Conservation (phyloP, 1,140 invertebrate species). For the Centruroides vittatus region DNA sequence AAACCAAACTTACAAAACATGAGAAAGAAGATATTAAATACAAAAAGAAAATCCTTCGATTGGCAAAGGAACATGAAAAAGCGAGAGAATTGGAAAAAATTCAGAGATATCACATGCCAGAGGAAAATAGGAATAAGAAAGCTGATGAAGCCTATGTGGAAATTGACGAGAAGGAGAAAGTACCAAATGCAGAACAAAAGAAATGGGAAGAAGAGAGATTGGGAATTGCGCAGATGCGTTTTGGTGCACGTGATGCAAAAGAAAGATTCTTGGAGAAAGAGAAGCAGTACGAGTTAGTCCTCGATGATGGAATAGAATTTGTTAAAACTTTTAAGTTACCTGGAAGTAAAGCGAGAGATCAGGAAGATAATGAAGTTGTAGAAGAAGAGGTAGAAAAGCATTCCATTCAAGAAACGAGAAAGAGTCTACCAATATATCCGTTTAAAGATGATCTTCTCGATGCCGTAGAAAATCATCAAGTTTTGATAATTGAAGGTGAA, state of each 20-base stretch:
- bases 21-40: constrained; percentile 74
- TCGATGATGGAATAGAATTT: constrained; percentile 97
- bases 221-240: constrained; percentile 74
- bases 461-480: constrained; percentile 76
- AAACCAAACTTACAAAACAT: constrained; percentile 63
- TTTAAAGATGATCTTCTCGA: constrained; percentile 78
- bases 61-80: constrained; percentile 91
- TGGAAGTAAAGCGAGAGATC: constrained; percentile 40
- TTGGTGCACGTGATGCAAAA: constrained; percentile 82
- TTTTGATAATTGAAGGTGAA: constrained; percentile 89
- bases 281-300: constrained; percentile 80
- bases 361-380: constrained; percentile 30
- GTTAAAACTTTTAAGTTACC: constrained; percentile 82
- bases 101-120: constrained; percentile 86
- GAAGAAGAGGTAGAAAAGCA: constrained; percentile 49
- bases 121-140: constrained; percentile 35
- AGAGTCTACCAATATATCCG: constrained; percentile 84
- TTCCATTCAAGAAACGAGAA: constrained; percentile 81
- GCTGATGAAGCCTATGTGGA: constrained; percentile 61
- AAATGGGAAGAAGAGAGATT: constrained; percentile 99
- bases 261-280: constrained; percentile 31
- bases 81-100: constrained; percentile 81
- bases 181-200: constrained; percentile 81
- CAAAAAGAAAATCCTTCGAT: constrained; percentile 75
- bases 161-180: constrained; percentile 68